phyloP scores from a whole-genome alignment of 2,888 invertebrate species.

The Drosophila tripunctata region DNA sequence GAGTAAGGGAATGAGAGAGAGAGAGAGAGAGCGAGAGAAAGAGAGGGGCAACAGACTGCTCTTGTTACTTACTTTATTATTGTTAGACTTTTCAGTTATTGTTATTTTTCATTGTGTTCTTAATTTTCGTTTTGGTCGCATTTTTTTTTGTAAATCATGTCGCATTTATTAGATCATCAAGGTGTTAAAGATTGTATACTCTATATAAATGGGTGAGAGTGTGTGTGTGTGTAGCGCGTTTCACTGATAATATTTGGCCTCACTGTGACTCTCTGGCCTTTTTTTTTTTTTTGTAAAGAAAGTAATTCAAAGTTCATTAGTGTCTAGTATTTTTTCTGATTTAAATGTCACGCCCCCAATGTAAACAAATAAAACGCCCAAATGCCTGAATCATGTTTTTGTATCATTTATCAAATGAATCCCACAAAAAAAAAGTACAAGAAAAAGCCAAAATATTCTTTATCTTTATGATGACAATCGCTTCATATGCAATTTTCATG shows the following conservation, averaged over 20 bases:
- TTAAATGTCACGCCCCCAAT: slow-evolving; percentile 46
- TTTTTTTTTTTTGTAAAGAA: slow-evolving; percentile 50
- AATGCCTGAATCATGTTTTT: slow-evolving; percentile 22
- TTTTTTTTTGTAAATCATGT: slow-evolving; percentile 72
- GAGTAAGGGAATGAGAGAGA: not conserved
- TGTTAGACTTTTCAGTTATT: slow-evolving; percentile 19
- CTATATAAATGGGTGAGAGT: not conserved
- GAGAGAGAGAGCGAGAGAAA: not conserved
- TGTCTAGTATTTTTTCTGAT: slow-evolving; percentile 20
- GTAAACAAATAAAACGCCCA: slow-evolving; percentile 32
- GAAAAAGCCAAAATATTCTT: slow-evolving; percentile 10
- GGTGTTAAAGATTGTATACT: slow-evolving; percentile 74
- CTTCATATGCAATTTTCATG: slow-evolving; percentile 25
- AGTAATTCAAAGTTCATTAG: slow-evolving; percentile 72
- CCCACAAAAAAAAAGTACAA: not conserved
- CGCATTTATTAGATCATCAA: slow-evolving; percentile 79
- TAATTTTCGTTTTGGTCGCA: slow-evolving; percentile 52
- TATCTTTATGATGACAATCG: slow-evolving; percentile 45
- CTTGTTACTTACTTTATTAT: slow-evolving; percentile 32
- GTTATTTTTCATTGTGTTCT: slow-evolving; percentile 36
- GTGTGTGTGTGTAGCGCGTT: slow-evolving; percentile 46
- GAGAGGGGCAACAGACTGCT: slow-evolving; percentile 21
- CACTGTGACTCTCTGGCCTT: slow-evolving; percentile 41
- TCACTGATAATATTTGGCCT: slow-evolving; percentile 73
- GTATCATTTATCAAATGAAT: slow-evolving; percentile 38